These are phyloP conservation scores for Aptenodytes forsteri DNA, from an alignment of 2,113 vertebrate species.

Conservation along the genomic window DNA sequence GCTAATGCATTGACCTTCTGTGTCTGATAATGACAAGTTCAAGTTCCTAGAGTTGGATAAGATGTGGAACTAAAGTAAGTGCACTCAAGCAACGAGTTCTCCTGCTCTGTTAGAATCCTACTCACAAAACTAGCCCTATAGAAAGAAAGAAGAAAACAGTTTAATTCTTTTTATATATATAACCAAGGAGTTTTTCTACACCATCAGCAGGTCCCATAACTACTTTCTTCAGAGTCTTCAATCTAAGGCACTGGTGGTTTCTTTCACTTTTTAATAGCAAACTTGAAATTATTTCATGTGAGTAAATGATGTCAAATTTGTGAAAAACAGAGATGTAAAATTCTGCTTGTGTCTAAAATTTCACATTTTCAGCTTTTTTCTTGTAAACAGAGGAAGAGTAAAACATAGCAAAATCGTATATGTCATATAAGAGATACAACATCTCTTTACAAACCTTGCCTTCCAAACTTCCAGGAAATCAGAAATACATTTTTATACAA, in stretches of 20 bases:
- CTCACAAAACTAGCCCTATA: background rate
- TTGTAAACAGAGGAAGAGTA: background rate
- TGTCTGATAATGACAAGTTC: conserved; percentile 57
- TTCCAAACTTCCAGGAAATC: background rate
- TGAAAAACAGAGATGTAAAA: background rate
- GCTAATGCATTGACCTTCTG: conserved; percentile 39
- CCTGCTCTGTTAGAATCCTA: background rate
- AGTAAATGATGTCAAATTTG: background rate
- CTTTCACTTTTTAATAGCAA: background rate
- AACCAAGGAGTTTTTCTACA: background rate
- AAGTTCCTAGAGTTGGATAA: conserved; percentile 41
- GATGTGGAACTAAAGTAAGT: conserved; percentile 38
- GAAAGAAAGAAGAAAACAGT: background rate
- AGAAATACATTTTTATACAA: background rate
- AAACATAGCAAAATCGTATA: background rate
- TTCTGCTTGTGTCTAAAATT: background rate
- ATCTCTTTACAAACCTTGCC: background rate
- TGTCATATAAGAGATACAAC: background rate
- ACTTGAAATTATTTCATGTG: background rate
- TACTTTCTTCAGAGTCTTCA: background rate
- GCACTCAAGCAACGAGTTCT: conserved; percentile 8
- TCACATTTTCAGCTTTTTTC: background rate
- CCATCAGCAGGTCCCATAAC: background rate
- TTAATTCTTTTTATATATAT: background rate
- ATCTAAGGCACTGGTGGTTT: background rate